Base-by-base conservation (phyloP, 2,888 invertebrate genomes). In the Polyommatus icarus region DNA sequence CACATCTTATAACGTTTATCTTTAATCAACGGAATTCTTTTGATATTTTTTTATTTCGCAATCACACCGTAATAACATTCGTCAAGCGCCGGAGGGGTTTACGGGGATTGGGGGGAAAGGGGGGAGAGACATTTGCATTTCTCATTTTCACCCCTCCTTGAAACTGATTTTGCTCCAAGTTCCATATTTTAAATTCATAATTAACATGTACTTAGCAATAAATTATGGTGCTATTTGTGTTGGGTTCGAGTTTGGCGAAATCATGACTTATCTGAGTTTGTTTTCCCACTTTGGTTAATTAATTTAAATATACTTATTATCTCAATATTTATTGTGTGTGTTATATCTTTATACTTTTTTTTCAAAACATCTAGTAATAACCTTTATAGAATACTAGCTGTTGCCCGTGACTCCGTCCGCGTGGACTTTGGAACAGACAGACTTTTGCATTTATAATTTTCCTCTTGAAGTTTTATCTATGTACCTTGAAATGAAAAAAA, bases 111-210 rank as follows among this genome's bases (percentile, higher is more conserved):
- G 46, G 46, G 46, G 46, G 10, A 46, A 10, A 83, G 85, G 86
- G 85, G 85, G 86, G 87, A 89, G 88, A 86, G 87, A 86, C 89
- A 92, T 92, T 92, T 92, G 90, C 91, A 92, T 91, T 90, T 92
- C 91, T 91, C 91, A 92, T 92, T 91, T 92, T 87, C 90, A 85
- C 89, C 91, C 90, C 89, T 87, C 88, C 89, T 83, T 82, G 89
- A 84, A 90, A 85, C 87, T 87, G 88, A 91, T 91, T 89, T 90
- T 87, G 89, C 87, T 86, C 88, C 83, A 76, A 78, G 71, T 73
- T 76, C 73, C 71, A 71, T 71, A 75, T 54, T 76, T 76, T 76
- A 76, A 67, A 29, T 15, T 67, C 67, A 32, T 18, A 67, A 67
- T 67, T 67, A 67, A 67, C 67, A 67, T 67, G 29, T 32, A 67